Base-by-base conservation (phyloP, 2,888 invertebrate genomes). In the Drosophila fungiperda region DNA sequence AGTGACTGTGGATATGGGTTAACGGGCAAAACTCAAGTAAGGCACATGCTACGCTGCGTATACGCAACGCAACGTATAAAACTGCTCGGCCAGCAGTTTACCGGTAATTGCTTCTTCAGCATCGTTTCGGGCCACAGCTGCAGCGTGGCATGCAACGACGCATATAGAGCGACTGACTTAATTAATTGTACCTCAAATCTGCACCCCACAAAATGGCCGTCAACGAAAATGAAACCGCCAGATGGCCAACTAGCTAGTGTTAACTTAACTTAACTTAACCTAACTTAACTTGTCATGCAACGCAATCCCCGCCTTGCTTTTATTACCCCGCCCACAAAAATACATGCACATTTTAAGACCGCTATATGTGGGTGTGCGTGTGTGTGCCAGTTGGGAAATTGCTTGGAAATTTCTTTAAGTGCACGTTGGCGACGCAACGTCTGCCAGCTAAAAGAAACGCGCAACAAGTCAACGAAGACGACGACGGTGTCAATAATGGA, bases 391-490 rank as follows among this genome's bases (percentile, higher is more conserved):
- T 26, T 59, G 49, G 42, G 53, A 55, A 63, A 58, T 57, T 58
- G 62, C 63, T 63, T 54, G 71, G 57, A 75, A 68, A 68, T 73
- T 69, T 61, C 71, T 81, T 66, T 49, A 66, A 84, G 81, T 82
- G 67, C 83, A 82, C 61, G 65, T 63, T 20, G 77, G 68, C 80
- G 73, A 58, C 83, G 69, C 68, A 66, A 70, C 73, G 79, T 87
- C 85, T 87, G 76, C 71, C 26, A 63, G 62, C 49, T 53, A 62
- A 57, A 65, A 38, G 55, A 52, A 71, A 64, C 58, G 64, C 68
- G 87, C 87, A 84, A 87, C 84, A 84, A 84, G 84, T 80, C 64
- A 60, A 67, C 69, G 66, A 65, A 52, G 60, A 66, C 62, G 62
- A 63, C 52, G 45, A 64, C 64, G 54, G 65, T 75, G 75, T 52